These are phyloP conservation scores for Drosophila elegans DNA, from an alignment of 1,140 invertebrate genomes.

Conservation along the genomic window DNA sequence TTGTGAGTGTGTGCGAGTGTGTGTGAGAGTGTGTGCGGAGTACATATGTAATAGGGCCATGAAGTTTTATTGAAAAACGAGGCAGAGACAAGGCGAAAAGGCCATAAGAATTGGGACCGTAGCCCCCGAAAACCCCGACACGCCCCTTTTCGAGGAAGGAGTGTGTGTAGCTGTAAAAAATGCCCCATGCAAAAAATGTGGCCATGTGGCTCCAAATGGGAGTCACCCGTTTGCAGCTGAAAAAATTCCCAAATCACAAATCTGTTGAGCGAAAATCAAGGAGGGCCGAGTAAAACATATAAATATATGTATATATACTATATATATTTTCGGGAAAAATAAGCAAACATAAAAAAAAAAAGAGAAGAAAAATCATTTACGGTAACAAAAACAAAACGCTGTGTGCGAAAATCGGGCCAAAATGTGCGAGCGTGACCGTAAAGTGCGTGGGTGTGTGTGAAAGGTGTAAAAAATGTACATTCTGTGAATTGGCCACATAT, in stretches of 20 bases:
- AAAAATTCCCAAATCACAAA: constrained; percentile 38
- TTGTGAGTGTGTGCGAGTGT: constrained; percentile 42
- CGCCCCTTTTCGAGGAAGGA: constrained; percentile 16
- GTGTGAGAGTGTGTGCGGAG: constrained; percentile 64
- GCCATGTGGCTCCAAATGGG: constrained; percentile 59
- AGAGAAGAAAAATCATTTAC: neutral
- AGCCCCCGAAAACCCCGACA: constrained; percentile 3
- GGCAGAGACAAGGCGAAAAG: constrained; percentile 46
- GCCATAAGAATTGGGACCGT: constrained; percentile 24
- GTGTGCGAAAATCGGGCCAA: constrained; percentile 48
- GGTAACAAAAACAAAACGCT: constrained; percentile 43
- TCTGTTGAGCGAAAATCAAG: constrained; percentile 44
- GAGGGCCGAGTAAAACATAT: constrained; percentile 11
- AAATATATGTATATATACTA: constrained; percentile 1
- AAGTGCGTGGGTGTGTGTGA: constrained; percentile 73
- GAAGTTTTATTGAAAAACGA: constrained; percentile 76
- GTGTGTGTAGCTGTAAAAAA: constrained; percentile 19
- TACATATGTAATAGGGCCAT: constrained; percentile 79
- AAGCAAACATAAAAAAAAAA: constrained; percentile 2
- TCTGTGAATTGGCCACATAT: constrained; percentile 78
- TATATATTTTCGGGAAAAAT: constrained; percentile 7
- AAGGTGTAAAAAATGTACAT: constrained; percentile 81
- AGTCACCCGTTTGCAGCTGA: constrained; percentile 53
- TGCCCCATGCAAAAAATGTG: constrained; percentile 51
- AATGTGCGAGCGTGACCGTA: constrained; percentile 58